Percentiles rank a stretch among this genome's conserved stretches.
These are phyloP conservation scores for Eumaeus atala DNA, from an alignment of 1,140 invertebrate genomes.

Conservation along the genomic window DNA sequence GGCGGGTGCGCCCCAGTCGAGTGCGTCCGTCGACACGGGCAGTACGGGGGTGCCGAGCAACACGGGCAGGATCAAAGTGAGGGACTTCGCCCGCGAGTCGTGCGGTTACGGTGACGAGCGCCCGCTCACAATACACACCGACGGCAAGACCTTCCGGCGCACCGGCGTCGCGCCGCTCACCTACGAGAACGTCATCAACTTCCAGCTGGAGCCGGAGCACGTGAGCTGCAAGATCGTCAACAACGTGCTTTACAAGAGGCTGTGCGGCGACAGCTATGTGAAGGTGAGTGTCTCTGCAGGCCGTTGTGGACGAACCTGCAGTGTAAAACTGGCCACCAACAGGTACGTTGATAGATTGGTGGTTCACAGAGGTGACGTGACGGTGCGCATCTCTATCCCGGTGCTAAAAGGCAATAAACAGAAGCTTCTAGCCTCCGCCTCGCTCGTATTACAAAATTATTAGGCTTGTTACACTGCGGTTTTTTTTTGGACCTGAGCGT, in stretches of 20 bases:
- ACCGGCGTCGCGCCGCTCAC: neutral
- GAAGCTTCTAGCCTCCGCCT: too few species aligned
- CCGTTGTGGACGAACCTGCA: too few species aligned
- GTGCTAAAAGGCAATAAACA: too few species aligned
- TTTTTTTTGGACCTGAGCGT: too few species aligned
- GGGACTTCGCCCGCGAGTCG: neutral
- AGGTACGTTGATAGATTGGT: too few species aligned
- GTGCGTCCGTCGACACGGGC: neutral
- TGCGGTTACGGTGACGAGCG: neutral
- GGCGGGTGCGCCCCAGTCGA: neutral
- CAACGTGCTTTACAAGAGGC: neutral
- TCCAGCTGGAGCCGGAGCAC: neutral
- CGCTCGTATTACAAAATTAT: too few species aligned
- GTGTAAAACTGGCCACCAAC: too few species aligned
- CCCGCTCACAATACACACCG: neutral
- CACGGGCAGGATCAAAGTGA: neutral
- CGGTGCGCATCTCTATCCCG: too few species aligned
- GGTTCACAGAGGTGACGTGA: too few species aligned
- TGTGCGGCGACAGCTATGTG: neutral
- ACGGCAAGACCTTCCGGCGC: slow-evolving; percentile 4
- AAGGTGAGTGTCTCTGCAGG: too few species aligned
- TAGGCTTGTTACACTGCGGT: too few species aligned
- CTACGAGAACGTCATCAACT: neutral
- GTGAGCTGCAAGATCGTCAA: neutral
- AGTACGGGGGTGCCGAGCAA: neutral